A percentile compares a stretch with the other conserved stretches of the same genome.
Evolutionary conservation across 2,113 vertebrate species (phyloP).

Genomic region (Brienomyrus brachyistius): DNA sequence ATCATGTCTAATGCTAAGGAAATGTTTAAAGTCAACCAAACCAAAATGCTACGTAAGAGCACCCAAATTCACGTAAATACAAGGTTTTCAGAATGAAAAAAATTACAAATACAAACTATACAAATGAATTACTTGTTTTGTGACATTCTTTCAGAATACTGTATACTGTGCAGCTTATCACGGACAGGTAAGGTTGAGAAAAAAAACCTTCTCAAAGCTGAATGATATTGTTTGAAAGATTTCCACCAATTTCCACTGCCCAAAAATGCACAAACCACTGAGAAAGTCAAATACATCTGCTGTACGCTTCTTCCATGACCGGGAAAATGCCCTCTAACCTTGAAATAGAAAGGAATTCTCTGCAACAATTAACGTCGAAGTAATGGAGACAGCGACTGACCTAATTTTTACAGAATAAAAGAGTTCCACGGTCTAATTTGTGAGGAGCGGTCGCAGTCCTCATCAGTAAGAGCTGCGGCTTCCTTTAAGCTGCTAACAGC

Average conservation of each 20-base stretch:
- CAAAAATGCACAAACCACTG: neutral
- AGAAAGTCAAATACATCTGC: neutral
- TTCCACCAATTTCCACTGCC: neutral
- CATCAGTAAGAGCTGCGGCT: neutral
- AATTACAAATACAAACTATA: neutral
- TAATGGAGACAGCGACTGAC: neutral
- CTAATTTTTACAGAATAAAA: neutral
- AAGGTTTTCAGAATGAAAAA: neutral
- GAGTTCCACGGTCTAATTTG: neutral
- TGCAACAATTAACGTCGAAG: neutral
- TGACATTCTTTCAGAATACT: neutral
- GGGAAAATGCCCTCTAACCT: neutral
- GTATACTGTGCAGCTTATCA: neutral
- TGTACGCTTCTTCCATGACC: neutral
- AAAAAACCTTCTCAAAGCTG: neutral
- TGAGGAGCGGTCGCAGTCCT: neutral
- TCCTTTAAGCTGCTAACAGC: neutral
- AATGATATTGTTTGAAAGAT: constrained; percentile 2
- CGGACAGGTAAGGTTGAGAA: neutral
- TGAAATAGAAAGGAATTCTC: neutral
- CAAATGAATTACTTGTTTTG: neutral
- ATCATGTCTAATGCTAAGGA: neutral
- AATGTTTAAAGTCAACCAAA: neutral
- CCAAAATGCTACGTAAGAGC: neutral
- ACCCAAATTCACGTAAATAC: neutral